Base-by-base conservation (phyloP, 1,140 invertebrate genomes). In the Penaeus indicus region DNA sequence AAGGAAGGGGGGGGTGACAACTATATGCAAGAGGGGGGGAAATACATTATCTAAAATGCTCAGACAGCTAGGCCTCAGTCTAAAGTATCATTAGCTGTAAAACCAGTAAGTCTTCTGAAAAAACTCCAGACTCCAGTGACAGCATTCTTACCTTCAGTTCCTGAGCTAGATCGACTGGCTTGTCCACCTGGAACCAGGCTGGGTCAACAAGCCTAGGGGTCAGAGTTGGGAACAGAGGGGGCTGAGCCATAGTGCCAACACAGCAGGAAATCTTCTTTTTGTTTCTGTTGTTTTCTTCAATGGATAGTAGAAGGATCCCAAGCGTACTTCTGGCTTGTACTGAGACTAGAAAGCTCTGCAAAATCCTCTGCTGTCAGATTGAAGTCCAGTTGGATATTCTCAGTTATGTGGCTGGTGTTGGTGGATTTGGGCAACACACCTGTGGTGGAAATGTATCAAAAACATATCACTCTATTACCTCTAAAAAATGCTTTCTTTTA, bases 341-440 rank as follows among this genome's bases (percentile, higher is more conserved):
- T 92, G 27, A 96, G 92, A 89, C 92, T 93, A 86, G 94, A 94
- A n/a, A 96, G 92, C 22, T 84, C 90, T 19, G 92, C 92, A 93
- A 97, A 94, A 72, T 95, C 94, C 32, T 93, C 92, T 21, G 94
- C 92, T 32, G 92, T 92, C 72, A 97, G 93, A 4, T 91, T 91
- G 92, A 96, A 96, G 91, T 96, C 93, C 8, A 96, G 91, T 67
- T 95, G 92, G 25, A 95, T 94, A 92, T 97, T 96, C 87, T 95
- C 94, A 88, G 92, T 91, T 67, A 97, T 95, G 90, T 95, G 95
- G 22, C 93, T 91, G 42, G 92, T 92, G 79, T 94, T 94, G 1
- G 93, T 93, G 3, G 96, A 95, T 92, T 96, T 96, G 2, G 96
- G 96, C 85, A 97, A 95, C 22, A 97, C 94, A 84, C 95, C 95